phyloP scores from a whole-genome alignment of 2,797 vertebrate genomes.

The Hyperoplus lanceolatus region DNA sequence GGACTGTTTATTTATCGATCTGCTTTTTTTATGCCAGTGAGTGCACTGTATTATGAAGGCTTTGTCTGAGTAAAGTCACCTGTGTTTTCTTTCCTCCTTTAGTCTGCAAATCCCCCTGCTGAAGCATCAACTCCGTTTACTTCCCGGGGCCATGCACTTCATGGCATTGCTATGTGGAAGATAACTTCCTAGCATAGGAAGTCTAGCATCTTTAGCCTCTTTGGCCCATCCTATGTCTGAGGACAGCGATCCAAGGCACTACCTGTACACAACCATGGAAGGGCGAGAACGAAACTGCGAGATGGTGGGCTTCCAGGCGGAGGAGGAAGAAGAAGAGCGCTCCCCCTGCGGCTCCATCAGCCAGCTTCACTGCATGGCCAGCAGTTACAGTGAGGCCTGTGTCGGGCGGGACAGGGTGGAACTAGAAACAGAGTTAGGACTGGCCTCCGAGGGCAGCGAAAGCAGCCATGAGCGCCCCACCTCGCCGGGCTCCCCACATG shows the following conservation, averaged over 20 bases:
- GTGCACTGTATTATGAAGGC: constrained; percentile 4
- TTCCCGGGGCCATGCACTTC: background rate
- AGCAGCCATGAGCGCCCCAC: constrained; percentile 75
- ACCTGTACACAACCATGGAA: constrained; percentile 77
- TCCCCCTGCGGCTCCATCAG: constrained; percentile 67
- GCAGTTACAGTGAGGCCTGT: constrained; percentile 76
- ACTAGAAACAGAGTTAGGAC: constrained; percentile 73
- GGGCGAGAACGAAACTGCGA: constrained; percentile 55
- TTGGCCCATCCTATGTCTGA: constrained; percentile 72
- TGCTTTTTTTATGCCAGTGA: background rate
- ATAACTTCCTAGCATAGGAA: constrained; percentile 31
- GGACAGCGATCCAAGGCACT: constrained; percentile 70
- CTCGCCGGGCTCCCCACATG: constrained; percentile 51
- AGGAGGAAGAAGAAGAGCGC: constrained; percentile 72
- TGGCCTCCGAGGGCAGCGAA: constrained; percentile 85
- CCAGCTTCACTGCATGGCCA: constrained; percentile 85
- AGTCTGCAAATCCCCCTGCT: constrained; percentile 33
- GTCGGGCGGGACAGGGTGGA: constrained; percentile 62
- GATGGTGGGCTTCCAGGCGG: constrained; percentile 63
- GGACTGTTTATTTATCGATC: constrained; percentile 7
- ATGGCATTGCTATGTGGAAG: constrained; percentile 58
- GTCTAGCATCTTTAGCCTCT: background rate
- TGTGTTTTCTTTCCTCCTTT: constrained; percentile 31
- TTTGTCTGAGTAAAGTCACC: constrained; percentile 19
- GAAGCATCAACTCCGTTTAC: constrained; percentile 30